Conservation (phyloP, 2,888 invertebrate species). For the Metallyticus violacea region DNA sequence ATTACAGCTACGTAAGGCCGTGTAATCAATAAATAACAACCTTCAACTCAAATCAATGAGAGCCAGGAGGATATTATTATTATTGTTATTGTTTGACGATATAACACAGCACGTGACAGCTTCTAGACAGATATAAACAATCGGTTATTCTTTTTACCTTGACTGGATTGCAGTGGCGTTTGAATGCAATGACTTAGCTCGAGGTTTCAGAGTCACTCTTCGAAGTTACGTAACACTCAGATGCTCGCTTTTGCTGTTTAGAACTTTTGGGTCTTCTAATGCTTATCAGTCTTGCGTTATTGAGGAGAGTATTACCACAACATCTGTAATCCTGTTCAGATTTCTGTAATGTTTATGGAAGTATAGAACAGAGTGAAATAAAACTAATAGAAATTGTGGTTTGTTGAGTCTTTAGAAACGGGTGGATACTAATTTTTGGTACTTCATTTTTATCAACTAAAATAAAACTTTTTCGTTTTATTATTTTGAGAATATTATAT, state of each 20-base stretch:
- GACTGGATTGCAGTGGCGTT: background rate
- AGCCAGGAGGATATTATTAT: background rate
- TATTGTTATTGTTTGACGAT: conserved; percentile 15
- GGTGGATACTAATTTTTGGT: no score
- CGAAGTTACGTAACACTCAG: background rate
- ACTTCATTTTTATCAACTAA: no score
- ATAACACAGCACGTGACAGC: background rate
- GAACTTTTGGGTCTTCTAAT: no score
- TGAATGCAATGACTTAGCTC: background rate
- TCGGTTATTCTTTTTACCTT: conserved; percentile 15
- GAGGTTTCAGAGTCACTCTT: background rate
- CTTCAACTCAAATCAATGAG: conserved; percentile 1
- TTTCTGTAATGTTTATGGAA: no score
- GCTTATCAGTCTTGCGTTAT: no score
- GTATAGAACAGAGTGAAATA: no score
- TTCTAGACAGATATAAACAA: conserved; percentile 30
- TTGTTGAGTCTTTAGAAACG: no score
- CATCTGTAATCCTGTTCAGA: no score
- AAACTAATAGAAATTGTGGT: no score
- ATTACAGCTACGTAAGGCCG: background rate
- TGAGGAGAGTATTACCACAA: no score
- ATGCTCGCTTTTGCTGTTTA: background rate
- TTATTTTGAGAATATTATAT: no score
- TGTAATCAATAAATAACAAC: background rate
- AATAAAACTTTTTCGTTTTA: no score